Percentiles rank a stretch among this genome's conserved stretches.
Evolutionary conservation across 2,888 invertebrate species (phyloP).

Genomic region (Nowickia ferox): DNA sequence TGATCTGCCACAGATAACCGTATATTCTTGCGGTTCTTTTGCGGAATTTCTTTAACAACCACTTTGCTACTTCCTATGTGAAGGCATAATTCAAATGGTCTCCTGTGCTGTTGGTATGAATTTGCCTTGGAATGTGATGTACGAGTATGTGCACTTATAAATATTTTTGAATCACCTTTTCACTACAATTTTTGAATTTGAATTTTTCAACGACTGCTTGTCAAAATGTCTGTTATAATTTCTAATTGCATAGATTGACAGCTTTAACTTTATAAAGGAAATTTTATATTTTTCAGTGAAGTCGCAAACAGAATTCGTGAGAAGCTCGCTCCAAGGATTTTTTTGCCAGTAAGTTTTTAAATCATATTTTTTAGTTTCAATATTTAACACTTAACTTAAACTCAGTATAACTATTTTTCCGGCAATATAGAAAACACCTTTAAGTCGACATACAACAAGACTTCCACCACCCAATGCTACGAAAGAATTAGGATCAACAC

Average conservation of each 20-base stretch:
- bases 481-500: background rate
- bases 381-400: background rate
- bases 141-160: background rate
- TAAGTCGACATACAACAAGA: background rate
- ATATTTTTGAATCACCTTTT: too few species aligned
- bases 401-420: background rate
- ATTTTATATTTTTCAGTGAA: conserved; percentile 49
- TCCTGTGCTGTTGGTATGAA: too few species aligned
- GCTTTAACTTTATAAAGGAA: background rate
- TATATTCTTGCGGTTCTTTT: too few species aligned
- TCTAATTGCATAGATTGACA: background rate
- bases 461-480: background rate
- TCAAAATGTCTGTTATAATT: background rate
- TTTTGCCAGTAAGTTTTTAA: conserved; percentile 59
- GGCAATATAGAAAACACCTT: conserved; percentile 8
- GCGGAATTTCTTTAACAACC: too few species aligned
- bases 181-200: too few species aligned
- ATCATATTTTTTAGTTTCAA: background rate
- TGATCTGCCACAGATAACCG: too few species aligned
- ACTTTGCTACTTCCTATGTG: too few species aligned
- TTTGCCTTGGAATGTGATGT: too few species aligned
- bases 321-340: conserved; percentile 40
- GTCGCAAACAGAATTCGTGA: conserved; percentile 48
- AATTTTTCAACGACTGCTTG: too few species aligned
- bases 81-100: too few species aligned